These are phyloP conservation scores for Thereva nobilitata DNA, from an alignment of 2,888 invertebrate species.

Conservation along the genomic window DNA sequence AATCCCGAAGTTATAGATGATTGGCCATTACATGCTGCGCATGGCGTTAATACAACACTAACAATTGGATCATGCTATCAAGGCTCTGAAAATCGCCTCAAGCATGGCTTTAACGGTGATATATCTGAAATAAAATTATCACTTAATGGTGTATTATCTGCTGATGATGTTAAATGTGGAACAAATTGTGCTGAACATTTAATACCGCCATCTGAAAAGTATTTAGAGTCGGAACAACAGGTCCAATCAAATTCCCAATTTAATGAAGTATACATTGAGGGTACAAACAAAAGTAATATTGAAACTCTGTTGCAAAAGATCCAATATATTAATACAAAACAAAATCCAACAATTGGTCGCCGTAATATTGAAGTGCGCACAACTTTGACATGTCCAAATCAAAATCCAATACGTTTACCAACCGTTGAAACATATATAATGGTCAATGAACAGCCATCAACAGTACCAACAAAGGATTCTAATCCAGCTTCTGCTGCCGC, in stretches of 20 bases:
- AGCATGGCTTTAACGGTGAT: slow-evolving; percentile 66
- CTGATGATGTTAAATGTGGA: slow-evolving; percentile 54
- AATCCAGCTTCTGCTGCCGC: too few species aligned
- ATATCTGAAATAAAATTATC: slow-evolving; percentile 56
- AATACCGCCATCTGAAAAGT: slow-evolving; percentile 67
- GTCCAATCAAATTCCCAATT: slow-evolving; percentile 66
- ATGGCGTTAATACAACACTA: slow-evolving; percentile 89
- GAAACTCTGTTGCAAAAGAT: slow-evolving; percentile 84
- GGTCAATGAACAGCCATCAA: slow-evolving; percentile 51
- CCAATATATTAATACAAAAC: slow-evolving; percentile 88
- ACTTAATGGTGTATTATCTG: slow-evolving; percentile 48
- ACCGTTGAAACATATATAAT: slow-evolving; percentile 57
- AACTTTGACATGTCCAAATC: slow-evolving; percentile 54
- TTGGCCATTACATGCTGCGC: slow-evolving; percentile 97
- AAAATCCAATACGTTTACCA: slow-evolving; percentile 53
- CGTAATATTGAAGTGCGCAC: slow-evolving; percentile 66
- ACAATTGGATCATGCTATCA: slow-evolving; percentile 98
- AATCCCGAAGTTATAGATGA: slow-evolving; percentile 98
- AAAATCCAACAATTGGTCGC: slow-evolving; percentile 93
- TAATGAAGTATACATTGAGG: slow-evolving; percentile 87
- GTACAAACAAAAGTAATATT: slow-evolving; percentile 86
- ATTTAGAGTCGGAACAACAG: slow-evolving; percentile 78
- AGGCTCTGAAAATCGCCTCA: slow-evolving; percentile 88
- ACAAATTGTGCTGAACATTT: slow-evolving; percentile 57
- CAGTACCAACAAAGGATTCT: slow-evolving; percentile 16